Evolutionary conservation across 2,797 vertebrate genomes (phyloP), one percentile per base, ranked within the genome.

Genomic region (Gambelia wislizenii): DNA sequence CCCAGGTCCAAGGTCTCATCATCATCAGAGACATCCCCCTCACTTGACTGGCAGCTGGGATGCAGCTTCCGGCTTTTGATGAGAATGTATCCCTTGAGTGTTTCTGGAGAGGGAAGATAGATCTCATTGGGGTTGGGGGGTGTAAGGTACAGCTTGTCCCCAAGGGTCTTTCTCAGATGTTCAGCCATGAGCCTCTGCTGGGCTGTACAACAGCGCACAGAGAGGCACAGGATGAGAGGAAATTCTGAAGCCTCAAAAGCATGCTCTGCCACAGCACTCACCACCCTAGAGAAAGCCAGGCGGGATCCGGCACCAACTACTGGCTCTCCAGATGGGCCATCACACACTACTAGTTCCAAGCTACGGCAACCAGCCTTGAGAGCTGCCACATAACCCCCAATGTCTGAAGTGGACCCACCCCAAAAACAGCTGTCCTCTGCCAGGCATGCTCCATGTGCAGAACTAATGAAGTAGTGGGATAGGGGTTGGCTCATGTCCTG

Each of bases 381-480:
- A 89, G 97, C 98, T 3, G 98, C 96, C 82, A 99, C 96, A 91
- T 98, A 99, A 90, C 98, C 98, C 27, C 96, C 97, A 90, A 98
- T 98, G 95, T 99, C 98, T 0, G 98, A 97, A 0, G 97, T 98
- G n/a, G 70, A 92, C 88, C 89, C 91, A 81, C 98, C 98, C 98
- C 98, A 98, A 93, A 98, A 98, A 74, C 98, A 98, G 81, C 98
- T 98, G 94, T 98, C 98, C 93, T 99, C 98, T 83, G 98, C 96
- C 87, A 98, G 97, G 88, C 98, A 98, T 81, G 98, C 98, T 61
- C 98, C 98, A 94, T 98, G 98, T 67, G 98, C 98, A 16, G 98
- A 98, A 96, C 98, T 98, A 82, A 99, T 98, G 95, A 98, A 99
- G 96, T 99, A 99, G 93, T 99, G 98, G 86, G 98, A 99, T 87